Conservation (phyloP, 1,140 invertebrate species). For the Physella acuta region DNA sequence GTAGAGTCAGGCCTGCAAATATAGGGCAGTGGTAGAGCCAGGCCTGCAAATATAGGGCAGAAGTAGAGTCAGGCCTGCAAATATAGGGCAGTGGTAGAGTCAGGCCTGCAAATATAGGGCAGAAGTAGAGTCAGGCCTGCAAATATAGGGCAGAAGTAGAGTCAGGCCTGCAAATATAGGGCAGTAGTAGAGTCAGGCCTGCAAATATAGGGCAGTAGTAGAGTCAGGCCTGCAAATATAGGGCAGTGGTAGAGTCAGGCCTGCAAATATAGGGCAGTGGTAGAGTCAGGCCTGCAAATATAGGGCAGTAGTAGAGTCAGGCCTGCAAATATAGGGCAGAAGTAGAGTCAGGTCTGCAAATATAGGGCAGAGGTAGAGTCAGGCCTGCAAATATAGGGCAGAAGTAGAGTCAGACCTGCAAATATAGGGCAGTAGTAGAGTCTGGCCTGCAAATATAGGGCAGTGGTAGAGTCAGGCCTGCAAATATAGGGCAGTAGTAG, state of each 20-base stretch:
- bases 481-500: conserved; percentile 87
- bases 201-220: conserved; percentile 86
- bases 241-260: no score
- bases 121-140: no score
- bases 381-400: conserved; percentile 87
- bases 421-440: no score
- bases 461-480: conserved; percentile 83
- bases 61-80: conserved; percentile 80
- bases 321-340: no score
- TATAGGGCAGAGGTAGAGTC: conserved; percentile 88
- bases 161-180: conserved; percentile 86
- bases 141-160: conserved; percentile 87
- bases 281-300: conserved; percentile 83
- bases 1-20: conserved; percentile 77
- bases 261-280: conserved; percentile 89
- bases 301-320: conserved; percentile 90
- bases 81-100: conserved; percentile 92
- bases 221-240: conserved; percentile 76
- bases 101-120: conserved; percentile 70
- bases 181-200: conserved; percentile 86
- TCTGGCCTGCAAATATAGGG: conserved; percentile 86
- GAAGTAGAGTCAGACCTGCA: conserved; percentile 79
- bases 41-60: conserved; percentile 86
- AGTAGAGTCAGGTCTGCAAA: conserved; percentile 79
- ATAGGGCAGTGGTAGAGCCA: no score